Base-by-base conservation (phyloP, 1,140 invertebrate species). In the Araneus ventricosus region DNA sequence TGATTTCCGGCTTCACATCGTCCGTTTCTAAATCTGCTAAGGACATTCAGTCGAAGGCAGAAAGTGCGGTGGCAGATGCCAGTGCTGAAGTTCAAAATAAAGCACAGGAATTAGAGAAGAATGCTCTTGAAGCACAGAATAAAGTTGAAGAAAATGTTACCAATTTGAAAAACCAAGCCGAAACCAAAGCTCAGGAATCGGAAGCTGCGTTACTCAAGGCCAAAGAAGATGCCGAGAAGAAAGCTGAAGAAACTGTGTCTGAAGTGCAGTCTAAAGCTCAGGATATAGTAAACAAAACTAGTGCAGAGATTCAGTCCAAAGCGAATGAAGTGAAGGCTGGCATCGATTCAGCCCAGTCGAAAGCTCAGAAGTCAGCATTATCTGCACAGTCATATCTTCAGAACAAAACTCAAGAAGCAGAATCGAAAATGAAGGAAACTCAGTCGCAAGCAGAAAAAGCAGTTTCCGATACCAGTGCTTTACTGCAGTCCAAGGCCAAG, bases 201-300 rank as follows among this genome's bases (percentile, higher is more conserved):
- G 90, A 92, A 86, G 41, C 37, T 20, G 87, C 59, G 30, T n/a
- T 41, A 37, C 37, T 14, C 14, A 87, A 93, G 45, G 91, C 63
- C 39, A 93, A 93, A 41, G 59, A 85, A 59, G 90, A 92, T 41
- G 45, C 91, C 39, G 91, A 93, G 27, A 93, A 93, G 39, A 41
- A 41, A 22, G 61, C 61, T 22, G n/a, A 41, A 22, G 63, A 93
- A 41, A 88, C 67, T 27, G n/a, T 20, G 8, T 20, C 39, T 22
- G 45, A 87, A 24, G 7, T 93, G 8, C 84, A 93, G 57, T 88
- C 87, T 20, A 92, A 92, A 37, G 90, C 63, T 2, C 14, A 86
- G n/a, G 82, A 86, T 22, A n/a, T 57, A n/a, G 59, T 37, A 6
- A 59, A 86, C 27, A 92, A 92, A 86, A 41, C 90, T 39, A 92